Evolutionary conservation across 1,140 invertebrate species (phyloP).

Genomic region (Orius insidiosus): DNA sequence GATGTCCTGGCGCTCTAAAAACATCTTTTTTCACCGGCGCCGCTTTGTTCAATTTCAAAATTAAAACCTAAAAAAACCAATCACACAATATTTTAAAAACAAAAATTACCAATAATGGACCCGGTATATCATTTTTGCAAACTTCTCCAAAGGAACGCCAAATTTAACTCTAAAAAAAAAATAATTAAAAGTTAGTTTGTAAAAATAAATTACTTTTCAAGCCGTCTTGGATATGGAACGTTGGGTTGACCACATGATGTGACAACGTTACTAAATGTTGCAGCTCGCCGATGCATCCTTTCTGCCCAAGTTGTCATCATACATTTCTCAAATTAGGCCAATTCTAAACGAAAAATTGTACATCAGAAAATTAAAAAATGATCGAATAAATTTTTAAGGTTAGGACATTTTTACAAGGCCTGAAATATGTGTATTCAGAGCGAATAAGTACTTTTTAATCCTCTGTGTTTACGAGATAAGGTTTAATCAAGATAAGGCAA

Average conservation of each 20-base stretch:
- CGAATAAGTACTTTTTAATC: too few relatives aligned
- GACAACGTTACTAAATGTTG: slow-evolving; percentile 72
- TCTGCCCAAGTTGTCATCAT: slow-evolving; percentile 78
- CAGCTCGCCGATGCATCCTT: slow-evolving; percentile 72
- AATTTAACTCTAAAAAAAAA: slow-evolving; percentile 61
- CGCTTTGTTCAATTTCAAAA: slow-evolving; percentile 88
- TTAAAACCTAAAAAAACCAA: slow-evolving; percentile 58
- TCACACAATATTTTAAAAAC: not conserved
- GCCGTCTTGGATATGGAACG: slow-evolving; percentile 54
- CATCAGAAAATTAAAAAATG: too few relatives aligned
- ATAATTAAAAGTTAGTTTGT: slow-evolving; percentile 13
- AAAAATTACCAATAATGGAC: slow-evolving; percentile 60
- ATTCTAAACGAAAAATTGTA: too few relatives aligned
- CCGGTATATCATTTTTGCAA: slow-evolving; percentile 84
- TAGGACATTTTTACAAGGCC: too few relatives aligned
- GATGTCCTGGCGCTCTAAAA: slow-evolving; percentile 84
- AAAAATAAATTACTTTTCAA: slow-evolving; percentile 57
- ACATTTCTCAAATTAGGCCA: slow-evolving; percentile 4
- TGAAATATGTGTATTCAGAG: too few relatives aligned
- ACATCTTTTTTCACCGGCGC: slow-evolving; percentile 83
- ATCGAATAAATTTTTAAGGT: too few relatives aligned
- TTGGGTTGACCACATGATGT: slow-evolving; percentile 66
- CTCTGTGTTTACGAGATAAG: too few relatives aligned
- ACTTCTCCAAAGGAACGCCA: slow-evolving; percentile 72
- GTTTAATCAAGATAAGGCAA: too few relatives aligned